Conservation (phyloP, 1,140 invertebrate species). For the Drosophila baimaii region DNA sequence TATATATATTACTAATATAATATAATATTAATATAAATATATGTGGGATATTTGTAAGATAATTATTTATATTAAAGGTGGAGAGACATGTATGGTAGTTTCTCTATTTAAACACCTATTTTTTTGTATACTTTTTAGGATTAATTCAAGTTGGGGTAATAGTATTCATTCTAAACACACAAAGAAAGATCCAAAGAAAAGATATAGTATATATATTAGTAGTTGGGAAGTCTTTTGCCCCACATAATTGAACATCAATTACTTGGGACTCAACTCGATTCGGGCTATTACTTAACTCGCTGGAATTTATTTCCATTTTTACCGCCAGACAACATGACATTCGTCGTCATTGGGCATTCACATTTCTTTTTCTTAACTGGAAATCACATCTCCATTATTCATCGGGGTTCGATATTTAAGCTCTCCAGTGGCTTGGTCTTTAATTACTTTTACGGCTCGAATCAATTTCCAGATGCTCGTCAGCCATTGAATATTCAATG, state of each 20-base stretch:
- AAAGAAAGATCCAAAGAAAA: neutral
- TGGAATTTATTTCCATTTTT: neutral
- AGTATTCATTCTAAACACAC: neutral
- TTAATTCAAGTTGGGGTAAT: no score
- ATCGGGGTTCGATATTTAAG: conserved; percentile 40
- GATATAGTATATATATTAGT: neutral
- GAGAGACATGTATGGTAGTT: no score
- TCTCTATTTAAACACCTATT: neutral
- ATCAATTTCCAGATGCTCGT: conserved; percentile 48
- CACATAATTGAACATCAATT: conserved; percentile 1
- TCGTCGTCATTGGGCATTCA: no score
- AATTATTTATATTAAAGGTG: no score
- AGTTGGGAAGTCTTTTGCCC: no score
- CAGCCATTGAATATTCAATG: conserved; percentile 51
- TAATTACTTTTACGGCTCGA: conserved; percentile 53
- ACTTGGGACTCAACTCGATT: neutral
- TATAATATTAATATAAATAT: no score
- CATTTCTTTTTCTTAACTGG: conserved; percentile 20
- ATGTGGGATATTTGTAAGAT: no score
- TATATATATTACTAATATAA: no score
- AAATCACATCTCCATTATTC: conserved; percentile 39
- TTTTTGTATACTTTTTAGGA: neutral
- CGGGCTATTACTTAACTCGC: neutral
- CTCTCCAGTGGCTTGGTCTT: conserved; percentile 49
- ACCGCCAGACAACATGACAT: neutral